phyloP scores from a whole-genome alignment of 2,888 invertebrate species.

The Drosophila anomalipes region DNA sequence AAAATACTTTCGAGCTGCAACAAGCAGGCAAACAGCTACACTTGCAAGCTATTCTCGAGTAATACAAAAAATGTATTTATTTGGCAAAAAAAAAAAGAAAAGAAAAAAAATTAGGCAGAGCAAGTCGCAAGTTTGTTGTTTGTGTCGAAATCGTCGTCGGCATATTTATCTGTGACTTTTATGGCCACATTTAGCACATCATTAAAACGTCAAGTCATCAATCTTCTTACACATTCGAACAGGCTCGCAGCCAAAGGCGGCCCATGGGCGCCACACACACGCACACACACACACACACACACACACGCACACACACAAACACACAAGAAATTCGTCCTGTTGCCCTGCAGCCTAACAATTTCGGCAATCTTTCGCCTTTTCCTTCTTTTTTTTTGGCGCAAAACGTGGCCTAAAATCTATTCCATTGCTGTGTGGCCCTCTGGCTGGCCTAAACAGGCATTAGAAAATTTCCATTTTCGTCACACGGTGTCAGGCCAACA shows the following conservation, averaged over 20 bases:
- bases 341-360: constrained; percentile 27
- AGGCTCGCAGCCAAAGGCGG: constrained; percentile 78
- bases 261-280: constrained; percentile 4
- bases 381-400: constrained; percentile 9
- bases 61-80: background rate
- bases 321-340: background rate
- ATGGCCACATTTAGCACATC: constrained; percentile 81
- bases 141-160: constrained; percentile 33
- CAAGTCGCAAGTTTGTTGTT: background rate
- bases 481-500: constrained; percentile 82
- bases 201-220: constrained; percentile 86
- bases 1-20: constrained; percentile 71
- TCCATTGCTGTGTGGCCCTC: constrained; percentile 13
- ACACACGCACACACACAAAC: background rate
- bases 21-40: constrained; percentile 70
- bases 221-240: constrained; percentile 84
- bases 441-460: constrained; percentile 52
- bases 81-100: background rate
- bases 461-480: constrained; percentile 85
- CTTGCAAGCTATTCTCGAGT: constrained; percentile 21
- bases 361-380: constrained; percentile 20
- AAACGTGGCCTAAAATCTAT: constrained; percentile 19
- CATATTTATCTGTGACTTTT: constrained; percentile 61
- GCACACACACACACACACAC: background rate
- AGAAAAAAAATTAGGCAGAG: background rate